These are phyloP conservation scores for Mormyrops boulengeri DNA, from an alignment of 2,797 vertebrate species.

Conservation along the genomic window DNA sequence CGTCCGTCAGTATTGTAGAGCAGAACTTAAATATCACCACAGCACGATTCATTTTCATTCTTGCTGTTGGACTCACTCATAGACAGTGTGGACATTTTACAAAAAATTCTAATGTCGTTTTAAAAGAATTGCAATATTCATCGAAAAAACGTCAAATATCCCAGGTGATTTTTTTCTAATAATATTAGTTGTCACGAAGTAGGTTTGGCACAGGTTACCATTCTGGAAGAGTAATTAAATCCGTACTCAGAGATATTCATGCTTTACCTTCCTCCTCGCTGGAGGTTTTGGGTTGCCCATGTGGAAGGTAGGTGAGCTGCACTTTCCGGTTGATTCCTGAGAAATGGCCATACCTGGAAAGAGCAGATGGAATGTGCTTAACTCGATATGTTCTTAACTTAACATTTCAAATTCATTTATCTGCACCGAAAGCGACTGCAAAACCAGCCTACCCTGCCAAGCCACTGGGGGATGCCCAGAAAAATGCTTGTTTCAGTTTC, in stretches of 20 bases:
- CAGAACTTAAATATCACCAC: neutral
- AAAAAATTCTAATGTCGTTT: neutral
- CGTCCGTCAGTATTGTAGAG: neutral
- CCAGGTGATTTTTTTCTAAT: neutral
- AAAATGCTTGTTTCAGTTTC: neutral
- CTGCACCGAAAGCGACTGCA: neutral
- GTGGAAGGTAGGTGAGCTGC: constrained; percentile 87
- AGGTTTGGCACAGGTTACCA: neutral
- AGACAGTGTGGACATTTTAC: neutral
- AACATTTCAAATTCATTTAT: neutral
- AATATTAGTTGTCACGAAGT: neutral
- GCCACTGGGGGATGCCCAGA: neutral
- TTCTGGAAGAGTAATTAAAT: neutral
- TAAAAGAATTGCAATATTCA: neutral
- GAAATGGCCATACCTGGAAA: constrained; percentile 90
- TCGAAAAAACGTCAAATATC: neutral
- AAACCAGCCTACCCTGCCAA: neutral
- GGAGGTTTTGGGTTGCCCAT: constrained; percentile 80
- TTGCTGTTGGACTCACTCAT: neutral
- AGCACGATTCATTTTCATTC: neutral
- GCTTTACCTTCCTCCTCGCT: constrained; percentile 85
- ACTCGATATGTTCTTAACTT: neutral
- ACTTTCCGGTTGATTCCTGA: constrained; percentile 98
- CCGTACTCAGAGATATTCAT: neutral
- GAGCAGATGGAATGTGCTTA: constrained; percentile 7